Evolutionary conservation across 2,797 vertebrate species (phyloP), one percentile per base, ranked within the genome.

Genomic region (Danio aesculapii): DNA sequence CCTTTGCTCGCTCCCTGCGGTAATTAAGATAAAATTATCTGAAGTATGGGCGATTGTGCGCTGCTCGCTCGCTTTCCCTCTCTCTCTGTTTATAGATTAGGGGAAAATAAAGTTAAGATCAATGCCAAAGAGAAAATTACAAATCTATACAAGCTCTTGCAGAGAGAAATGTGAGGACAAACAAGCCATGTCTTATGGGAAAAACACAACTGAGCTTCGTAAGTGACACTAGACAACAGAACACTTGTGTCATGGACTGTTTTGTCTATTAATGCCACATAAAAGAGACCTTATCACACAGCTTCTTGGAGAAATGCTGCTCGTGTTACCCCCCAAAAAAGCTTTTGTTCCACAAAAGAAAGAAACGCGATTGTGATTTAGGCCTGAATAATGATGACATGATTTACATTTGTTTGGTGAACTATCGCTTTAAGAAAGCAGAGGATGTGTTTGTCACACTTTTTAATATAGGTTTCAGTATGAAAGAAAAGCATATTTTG

Each of bases 1-100:
- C 84, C 81, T 81, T 74, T 50, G 52, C 75, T 61, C 21, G 69
- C 43, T 83, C 83, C 80, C 80, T 69, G 17, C 59, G 74, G 84
- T 86, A 84, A 84, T 85, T 86, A 81, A 82, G 68, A 84, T 81
- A 84, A 84, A 87, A 87, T 83, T 85, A 83, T 76, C 69, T 77
- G 44, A 41, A 47, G 77, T 80, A 68, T 66, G 72, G 44, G 43
- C 43, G 67, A 44, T 64, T 75, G 75, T 72, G 58, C 10, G 13
- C 74, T 58, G 44, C 21, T 73, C 50, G 3, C 69, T 81, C 70
- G 9, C 62, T 17, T 62, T 74, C 52, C 39, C 61, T 81, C 73
- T 79, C 5, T 75, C 67, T 82, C 57, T 70, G 52, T 84, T n/a
- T 78, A 75, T 66, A 57, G 73, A 82, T 68, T 81, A 84, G 77